These are phyloP conservation scores for Mustelus asterias DNA, from an alignment of 2,113 vertebrate species.

Conservation along the genomic window DNA sequence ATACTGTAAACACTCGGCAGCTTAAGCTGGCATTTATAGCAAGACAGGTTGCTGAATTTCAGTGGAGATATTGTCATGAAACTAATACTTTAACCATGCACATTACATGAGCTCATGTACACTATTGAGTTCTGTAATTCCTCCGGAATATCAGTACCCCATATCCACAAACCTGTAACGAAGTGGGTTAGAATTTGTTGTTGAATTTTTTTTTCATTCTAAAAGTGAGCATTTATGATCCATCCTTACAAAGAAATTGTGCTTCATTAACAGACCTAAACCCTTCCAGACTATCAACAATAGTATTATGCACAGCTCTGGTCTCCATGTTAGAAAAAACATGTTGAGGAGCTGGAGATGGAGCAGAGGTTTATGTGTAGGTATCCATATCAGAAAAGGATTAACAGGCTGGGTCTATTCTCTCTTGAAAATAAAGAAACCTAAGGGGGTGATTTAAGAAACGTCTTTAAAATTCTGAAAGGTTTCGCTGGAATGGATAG, in stretches of 20 bases:
- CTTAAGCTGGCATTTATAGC: neutral
- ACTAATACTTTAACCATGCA: neutral
- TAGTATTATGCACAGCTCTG: neutral
- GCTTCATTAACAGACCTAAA: neutral
- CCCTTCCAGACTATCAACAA: neutral
- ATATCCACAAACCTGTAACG: neutral
- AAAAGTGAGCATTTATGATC: neutral
- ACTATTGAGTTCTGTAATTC: neutral
- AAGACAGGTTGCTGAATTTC: neutral
- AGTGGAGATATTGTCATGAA: neutral
- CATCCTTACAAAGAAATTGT: neutral
- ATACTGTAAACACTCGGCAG: neutral
- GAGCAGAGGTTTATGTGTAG: neutral
- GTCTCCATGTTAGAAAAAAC: neutral
- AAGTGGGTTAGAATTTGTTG: neutral
- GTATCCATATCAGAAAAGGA: neutral
- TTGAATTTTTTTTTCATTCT: neutral
- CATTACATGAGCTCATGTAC: neutral
- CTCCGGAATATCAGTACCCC: neutral
- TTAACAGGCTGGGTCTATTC: neutral
- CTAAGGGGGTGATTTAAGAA: neutral
- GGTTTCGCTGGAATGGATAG: neutral
- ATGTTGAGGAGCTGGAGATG: neutral
- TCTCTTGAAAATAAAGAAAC: neutral
- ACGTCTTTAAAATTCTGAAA: neutral